phyloP scores from a whole-genome alignment of 1,140 invertebrate species.

The Pygmarrhopalites habei region DNA sequence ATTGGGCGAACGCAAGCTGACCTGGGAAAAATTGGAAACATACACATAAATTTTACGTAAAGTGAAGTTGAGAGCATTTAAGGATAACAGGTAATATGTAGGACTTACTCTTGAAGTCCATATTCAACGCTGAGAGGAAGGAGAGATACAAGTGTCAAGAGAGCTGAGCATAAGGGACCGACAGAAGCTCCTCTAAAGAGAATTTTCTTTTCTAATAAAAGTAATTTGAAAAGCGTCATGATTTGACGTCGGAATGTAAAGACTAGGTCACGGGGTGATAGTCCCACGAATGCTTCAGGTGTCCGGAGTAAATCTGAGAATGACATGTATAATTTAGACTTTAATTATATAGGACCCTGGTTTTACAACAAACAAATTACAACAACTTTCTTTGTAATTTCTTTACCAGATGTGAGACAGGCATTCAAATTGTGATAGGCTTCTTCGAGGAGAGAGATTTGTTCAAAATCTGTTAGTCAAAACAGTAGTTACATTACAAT shows the following conservation, averaged over 20 bases:
- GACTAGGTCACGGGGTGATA: constrained; percentile 72
- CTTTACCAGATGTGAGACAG: constrained; percentile 60
- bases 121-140: constrained; percentile 82
- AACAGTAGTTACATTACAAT: no score
- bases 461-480: constrained; percentile 89
- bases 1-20: constrained; percentile 70
- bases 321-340: no score
- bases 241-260: constrained; percentile 85
- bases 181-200: constrained; percentile 92
- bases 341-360: no score
- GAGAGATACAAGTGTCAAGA: constrained; percentile 82
- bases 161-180: constrained; percentile 72
- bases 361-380: no score
- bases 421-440: constrained; percentile 87
- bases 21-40: no score
- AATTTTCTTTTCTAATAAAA: constrained; percentile 81
- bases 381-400: no score
- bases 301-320: constrained; percentile 59
- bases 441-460: constrained; percentile 81
- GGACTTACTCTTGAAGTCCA: constrained; percentile 72
- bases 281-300: constrained; percentile 70
- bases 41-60: no score
- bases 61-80: no score
- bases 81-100: no score
- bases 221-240: constrained; percentile 84